Base-by-base conservation (phyloP, 2,888 invertebrate genomes). In the Pyrocoelia pectoralis region DNA sequence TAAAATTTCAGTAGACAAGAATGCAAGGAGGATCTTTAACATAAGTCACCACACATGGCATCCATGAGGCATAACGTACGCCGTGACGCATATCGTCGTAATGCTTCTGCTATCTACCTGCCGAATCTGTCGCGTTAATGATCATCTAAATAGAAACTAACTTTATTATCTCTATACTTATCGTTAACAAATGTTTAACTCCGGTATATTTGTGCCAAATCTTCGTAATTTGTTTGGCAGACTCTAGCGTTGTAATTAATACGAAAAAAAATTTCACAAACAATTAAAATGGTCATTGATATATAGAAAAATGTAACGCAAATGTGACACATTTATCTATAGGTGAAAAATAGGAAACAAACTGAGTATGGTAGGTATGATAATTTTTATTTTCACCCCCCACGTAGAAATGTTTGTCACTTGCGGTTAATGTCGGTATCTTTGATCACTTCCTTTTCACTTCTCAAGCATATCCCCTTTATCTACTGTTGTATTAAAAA, bases 71-170 rank as follows among this genome's bases (percentile, higher is more conserved):
- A 79, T 77, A 74, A 75, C 80, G 79, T 64, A 54, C 78, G 77
- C 76, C 79, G 76, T 78, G 79, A 79, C 79, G 80, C 80, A 77
- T 78, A 76, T 79, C 80, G 79, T 78, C 78, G 75, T 70, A 58
- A 61, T 64, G 53, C 66, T 61, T 66, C 24, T 60, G 66, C 61
- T 76, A 79, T 77, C 79, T 79, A 79, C 79, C 78, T 79, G 78
- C 70, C 79, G 74, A 73, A 74, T 69, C 70, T 72, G 64, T 57
- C 57, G 60, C 73, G 69, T 78, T 80, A 80, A 80, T 80, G 79
- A 78, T 74, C 76, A 77, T 78, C 73, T 77, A 79, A 80, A 73
- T 73, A 72, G 71, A 72, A 69, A 56, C 71, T 43, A 53, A 57
- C 15, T 65, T 68, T 68, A 69, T 67, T 73, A 72, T 72, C 71